Base-by-base conservation (phyloP, 1,140 invertebrate species). In the Zophobas atratus region DNA sequence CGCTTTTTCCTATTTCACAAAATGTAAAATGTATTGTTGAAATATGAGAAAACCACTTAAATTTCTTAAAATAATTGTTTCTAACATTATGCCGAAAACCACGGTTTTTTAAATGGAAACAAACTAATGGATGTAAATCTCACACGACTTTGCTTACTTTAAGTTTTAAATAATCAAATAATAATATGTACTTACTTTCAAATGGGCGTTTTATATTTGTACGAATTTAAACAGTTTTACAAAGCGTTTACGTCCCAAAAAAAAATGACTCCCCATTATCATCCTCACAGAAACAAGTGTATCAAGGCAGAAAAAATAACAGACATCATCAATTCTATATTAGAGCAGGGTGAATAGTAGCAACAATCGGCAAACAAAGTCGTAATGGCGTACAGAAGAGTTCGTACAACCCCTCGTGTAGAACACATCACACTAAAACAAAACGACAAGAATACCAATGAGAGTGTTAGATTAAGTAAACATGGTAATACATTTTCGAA, bases 401-500 rank as follows among this genome's bases (percentile, higher is more conserved):
- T 67, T 20, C n/a, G 57, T 67, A 67, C 60, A 67, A 38, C 60
- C 60, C 60, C 39, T 48, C 60, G 60, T 67, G 60, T 73, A 55
- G 48, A 67, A 76, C 74, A 76, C 56, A 76, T 76, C 75, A 67
- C 57, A 70, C 75, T 67, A 76, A 76, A 76, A 76, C 56, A 63
- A 48, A 76, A 67, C 60, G 56, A 76, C 56, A 49, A 39, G 75
- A 76, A 76, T 76, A 76, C 75, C 55, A 76, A 76, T 76, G 75
- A 67, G 75, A 63, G 51, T 43, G 53, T 46, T 76, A 67, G 75
- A 67, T 76, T 76, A 51, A 55, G 57, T 48, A 76, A 76, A 76
- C 74, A 63, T 6, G 70, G 35, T 63, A 63, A 8, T 63, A 8
- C 6, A 1, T 6, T 43, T 49, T 8, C 70, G 46, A 53, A 55